phyloP scores from a whole-genome alignment of 2,113 vertebrate genomes.

The Bufo bufo region DNA sequence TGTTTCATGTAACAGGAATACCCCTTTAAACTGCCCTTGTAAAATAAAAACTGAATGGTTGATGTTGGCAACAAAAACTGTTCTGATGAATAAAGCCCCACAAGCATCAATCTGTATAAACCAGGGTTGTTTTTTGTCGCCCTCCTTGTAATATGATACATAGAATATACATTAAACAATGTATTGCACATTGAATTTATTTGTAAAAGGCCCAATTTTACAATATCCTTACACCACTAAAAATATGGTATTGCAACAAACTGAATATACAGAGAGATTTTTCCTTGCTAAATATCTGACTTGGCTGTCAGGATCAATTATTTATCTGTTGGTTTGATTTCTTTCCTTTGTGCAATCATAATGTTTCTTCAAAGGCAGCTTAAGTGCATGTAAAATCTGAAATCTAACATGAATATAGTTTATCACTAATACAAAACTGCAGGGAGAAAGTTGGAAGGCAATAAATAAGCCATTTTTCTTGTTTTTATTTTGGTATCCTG shows the following conservation, averaged over 20 bases:
- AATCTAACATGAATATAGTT: constrained; percentile 24
- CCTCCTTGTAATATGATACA: neutral
- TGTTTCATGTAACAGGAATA: too few relatives aligned
- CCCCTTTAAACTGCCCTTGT: too few relatives aligned
- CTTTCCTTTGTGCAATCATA: neutral
- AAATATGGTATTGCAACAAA: neutral
- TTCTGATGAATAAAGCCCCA: too few relatives aligned
- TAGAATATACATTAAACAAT: neutral
- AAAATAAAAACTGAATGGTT: too few relatives aligned
- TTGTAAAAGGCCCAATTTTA: neutral
- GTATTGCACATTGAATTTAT: neutral
- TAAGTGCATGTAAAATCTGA: constrained; percentile 29
- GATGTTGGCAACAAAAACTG: too few relatives aligned
- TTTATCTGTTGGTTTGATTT: neutral
- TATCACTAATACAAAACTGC: constrained; percentile 40
- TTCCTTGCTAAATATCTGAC: neutral
- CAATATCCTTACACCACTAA: neutral
- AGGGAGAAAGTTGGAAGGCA: constrained; percentile 27
- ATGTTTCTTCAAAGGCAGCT: constrained; percentile 17
- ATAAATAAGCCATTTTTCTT: constrained; percentile 40
- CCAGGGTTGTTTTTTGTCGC: too few relatives aligned
- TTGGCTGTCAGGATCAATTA: neutral
- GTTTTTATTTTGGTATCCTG: constrained; percentile 54
- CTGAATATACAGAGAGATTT: neutral
- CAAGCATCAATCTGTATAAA: too few relatives aligned